Evolutionary conservation across 2,888 invertebrate species (phyloP).

Genomic region (Lochmaea capreae): DNA sequence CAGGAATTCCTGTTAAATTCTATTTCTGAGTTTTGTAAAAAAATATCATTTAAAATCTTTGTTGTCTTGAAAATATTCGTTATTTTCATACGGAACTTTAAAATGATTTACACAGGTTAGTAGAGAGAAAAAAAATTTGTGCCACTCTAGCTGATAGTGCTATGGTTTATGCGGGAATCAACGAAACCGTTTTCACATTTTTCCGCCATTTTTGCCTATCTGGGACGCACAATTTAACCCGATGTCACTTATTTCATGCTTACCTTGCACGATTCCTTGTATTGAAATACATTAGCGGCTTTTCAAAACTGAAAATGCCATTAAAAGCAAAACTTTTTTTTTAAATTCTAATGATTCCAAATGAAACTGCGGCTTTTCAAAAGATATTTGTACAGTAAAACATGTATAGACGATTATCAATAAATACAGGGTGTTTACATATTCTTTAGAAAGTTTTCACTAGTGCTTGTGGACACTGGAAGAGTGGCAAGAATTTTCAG

Average conservation of each 20-base stretch:
- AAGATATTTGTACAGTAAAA: no score
- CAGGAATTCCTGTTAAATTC: no score
- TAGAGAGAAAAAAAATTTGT: constrained; percentile 37
- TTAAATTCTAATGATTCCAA: no score
- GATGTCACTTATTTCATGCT: constrained; percentile 53
- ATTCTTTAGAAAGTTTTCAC: no score
- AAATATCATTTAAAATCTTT: no score
- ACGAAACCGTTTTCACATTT: constrained; percentile 53
- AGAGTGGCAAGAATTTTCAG: no score
- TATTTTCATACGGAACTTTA: constrained; percentile 1
- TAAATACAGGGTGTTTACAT: no score
- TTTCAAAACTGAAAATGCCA: constrained; percentile 19
- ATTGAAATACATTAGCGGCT: constrained; percentile 46
- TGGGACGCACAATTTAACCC: constrained; percentile 58
- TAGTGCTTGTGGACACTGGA: no score
- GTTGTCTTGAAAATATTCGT: not conserved
- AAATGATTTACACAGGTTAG: constrained; percentile 30
- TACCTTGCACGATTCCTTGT: constrained; percentile 51
- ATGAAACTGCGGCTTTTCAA: no score
- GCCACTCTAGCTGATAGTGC: constrained; percentile 57
- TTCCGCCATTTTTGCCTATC: constrained; percentile 51
- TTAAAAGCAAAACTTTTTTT: no score
- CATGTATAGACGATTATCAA: no score
- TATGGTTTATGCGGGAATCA: constrained; percentile 56
- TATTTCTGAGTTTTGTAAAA: no score